Base-by-base conservation (phyloP, 1,140 invertebrate genomes). In the Drosophila ironensis region DNA sequence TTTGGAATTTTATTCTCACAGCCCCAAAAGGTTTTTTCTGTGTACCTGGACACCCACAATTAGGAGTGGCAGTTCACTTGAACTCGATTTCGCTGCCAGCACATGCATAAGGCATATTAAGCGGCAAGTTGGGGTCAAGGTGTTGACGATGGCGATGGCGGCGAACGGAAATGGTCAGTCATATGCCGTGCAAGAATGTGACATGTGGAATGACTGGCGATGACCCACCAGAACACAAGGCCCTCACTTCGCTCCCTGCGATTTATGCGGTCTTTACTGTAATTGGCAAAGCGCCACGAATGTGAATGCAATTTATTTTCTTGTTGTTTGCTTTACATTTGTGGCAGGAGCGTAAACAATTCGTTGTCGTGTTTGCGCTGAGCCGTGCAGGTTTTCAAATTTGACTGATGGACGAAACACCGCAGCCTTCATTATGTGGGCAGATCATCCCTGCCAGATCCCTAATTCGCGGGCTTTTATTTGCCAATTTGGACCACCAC, bases 141-240 rank as follows among this genome's bases (percentile, higher is more conserved):
- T 9, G 7, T 9, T 27, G 25, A 8, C 8, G n/a, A 27, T 27
- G 25, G 8, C n/a, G 25, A 9, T 27, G 9, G 28, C 3, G 11
- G 35, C 2, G 52, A 48, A n/a, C 66, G 66, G 66, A 70, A 70
- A 70, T 70, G 66, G 66, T 57, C 66, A 70, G 44, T 70, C 66
- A 70, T 70, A 50, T 70, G 66, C 52, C 66, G 66, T 70, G 66
- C 66, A 70, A 59, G 44, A 70, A 70, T 70, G 64, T 70, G 66
- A 70, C 66, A 70, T 59, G 38, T 69, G 66, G 52, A 70, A 48
- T 69, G 52, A 70, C 66, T 70, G 45, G 45, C 66, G 25, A 70
- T 54, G 41, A 67, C 61, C 61, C 40, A 60, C 52, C 30, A 33
- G 30, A 59, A 20, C 52, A 35, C 30, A 20, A 14, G 22, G n/a